A percentile compares a stretch with the other conserved stretches of the same genome.
Conservation (phyloP, 2,888 invertebrate genomes). For the Sthenelais limicola region DNA sequence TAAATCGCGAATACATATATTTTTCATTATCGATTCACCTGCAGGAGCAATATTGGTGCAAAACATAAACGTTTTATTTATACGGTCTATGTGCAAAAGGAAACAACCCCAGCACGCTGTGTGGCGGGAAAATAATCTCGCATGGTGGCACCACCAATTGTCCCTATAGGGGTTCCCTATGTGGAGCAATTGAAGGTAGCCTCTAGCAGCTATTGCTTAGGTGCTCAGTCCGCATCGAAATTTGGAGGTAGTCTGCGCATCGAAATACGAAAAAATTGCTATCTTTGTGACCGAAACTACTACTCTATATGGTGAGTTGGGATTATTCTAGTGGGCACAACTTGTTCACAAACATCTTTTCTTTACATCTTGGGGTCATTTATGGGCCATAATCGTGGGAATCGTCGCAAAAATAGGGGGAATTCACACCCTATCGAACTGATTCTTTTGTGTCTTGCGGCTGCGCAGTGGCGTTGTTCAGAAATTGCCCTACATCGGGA, state of each 20-base stretch:
- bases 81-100: no score
- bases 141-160: constrained; percentile 19
- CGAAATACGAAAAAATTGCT: constrained; percentile 26
- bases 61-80: no score
- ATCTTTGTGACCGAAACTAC: constrained; percentile 20
- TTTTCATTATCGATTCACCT: no score
- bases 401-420: neutral
- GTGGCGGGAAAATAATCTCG: constrained; percentile 23
- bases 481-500: neutral
- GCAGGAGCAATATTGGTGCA: no score
- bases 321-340: neutral
- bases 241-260: constrained; percentile 33
- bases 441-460: constrained; percentile 7
- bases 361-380: neutral
- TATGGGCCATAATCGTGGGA: neutral
- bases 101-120: no score
- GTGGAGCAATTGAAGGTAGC: neutral
- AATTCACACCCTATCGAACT: neutral
- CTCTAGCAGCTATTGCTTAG: constrained; percentile 20
- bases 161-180: neutral
- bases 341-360: constrained; percentile 19
- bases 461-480: constrained; percentile 30
- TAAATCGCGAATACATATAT: no score
- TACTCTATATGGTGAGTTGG: constrained; percentile 24
- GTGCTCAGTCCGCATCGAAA: constrained; percentile 35